Percentiles rank a stretch among this genome's conserved stretches.
Evolutionary conservation across 2,113 vertebrate genomes (phyloP).

Genomic region (Pluvialis apricaria): DNA sequence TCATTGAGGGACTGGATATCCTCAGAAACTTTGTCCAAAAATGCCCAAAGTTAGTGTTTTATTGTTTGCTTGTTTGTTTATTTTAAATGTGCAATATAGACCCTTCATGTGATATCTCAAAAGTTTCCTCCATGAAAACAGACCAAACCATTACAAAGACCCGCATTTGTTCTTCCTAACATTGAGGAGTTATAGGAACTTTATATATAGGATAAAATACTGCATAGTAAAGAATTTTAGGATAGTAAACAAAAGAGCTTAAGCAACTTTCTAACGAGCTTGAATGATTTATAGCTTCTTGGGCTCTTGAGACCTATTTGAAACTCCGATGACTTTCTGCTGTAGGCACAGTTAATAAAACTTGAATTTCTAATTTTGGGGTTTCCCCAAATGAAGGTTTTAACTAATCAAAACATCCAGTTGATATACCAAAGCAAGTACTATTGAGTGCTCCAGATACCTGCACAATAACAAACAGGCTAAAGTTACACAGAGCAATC

Average conservation of each 20-base stretch:
- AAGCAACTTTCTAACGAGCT: slow-evolving; percentile 7
- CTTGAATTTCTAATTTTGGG: slow-evolving; percentile 27
- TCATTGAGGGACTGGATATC: not conserved
- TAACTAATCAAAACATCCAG: slow-evolving; percentile 23
- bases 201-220: not conserved
- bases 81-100: not conserved
- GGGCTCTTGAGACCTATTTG: not conserved
- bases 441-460: not conserved
- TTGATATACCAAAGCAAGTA: not conserved
- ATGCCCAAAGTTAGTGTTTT: not conserved
- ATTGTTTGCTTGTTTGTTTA: not conserved
- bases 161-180: not conserved
- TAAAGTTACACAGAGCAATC: not conserved
- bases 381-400: slow-evolving; percentile 10
- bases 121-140: not conserved
- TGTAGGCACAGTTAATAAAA: slow-evolving; percentile 44
- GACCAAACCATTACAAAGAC: not conserved
- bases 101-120: not conserved
- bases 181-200: not conserved
- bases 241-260: slow-evolving; percentile 28
- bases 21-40: not conserved
- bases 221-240: not conserved
- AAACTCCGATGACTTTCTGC: slow-evolving; percentile 7
- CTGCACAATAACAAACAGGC: not conserved
- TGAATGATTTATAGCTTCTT: slow-evolving; percentile 32